Percentiles rank a stretch among this genome's conserved stretches.
Evolutionary conservation across 2,888 invertebrate species (phyloP).

Genomic region (Pseudolycoriella hygida): DNA sequence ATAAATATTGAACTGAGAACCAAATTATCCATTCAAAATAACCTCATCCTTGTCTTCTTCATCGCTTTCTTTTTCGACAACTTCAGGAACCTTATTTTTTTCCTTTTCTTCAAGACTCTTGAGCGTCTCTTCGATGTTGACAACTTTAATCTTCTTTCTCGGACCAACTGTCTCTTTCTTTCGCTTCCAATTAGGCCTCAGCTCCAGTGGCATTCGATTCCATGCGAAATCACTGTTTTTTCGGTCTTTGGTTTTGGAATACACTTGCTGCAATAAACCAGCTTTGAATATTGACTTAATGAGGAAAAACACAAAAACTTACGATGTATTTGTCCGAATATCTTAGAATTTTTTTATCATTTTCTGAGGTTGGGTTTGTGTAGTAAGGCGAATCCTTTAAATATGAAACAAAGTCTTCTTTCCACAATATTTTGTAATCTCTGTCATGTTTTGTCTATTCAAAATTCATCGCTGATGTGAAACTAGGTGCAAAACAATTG

Average conservation of each 20-base stretch:
- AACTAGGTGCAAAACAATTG: not conserved
- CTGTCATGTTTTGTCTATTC: slow-evolving; percentile 35
- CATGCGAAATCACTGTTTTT: slow-evolving; percentile 29
- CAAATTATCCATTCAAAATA: slow-evolving; percentile 10
- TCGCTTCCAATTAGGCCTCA: slow-evolving; percentile 35
- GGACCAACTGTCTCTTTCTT: slow-evolving; percentile 15
- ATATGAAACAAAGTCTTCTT: slow-evolving; percentile 53
- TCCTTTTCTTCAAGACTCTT: slow-evolving; percentile 52
- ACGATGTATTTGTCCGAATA: slow-evolving; percentile 18
- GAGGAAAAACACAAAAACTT: slow-evolving; percentile 6
- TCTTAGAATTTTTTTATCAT: slow-evolving; percentile 10
- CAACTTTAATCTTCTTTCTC: slow-evolving; percentile 16
- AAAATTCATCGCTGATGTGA: not conserved
- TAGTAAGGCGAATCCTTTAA: slow-evolving; percentile 45
- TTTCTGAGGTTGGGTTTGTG: slow-evolving; percentile 13
- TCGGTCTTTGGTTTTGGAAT: slow-evolving; percentile 15
- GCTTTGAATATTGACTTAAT: not conserved
- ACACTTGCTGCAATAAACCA: not conserved
- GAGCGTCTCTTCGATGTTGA: slow-evolving; percentile 29
- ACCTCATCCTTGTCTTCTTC: slow-evolving; percentile 28
- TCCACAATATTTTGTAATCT: slow-evolving; percentile 51
- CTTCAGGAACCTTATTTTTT: slow-evolving; percentile 16
- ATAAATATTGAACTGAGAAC: not conserved
- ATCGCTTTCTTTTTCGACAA: slow-evolving; percentile 29
- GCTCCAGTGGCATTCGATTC: slow-evolving; percentile 43